These are phyloP conservation scores for Apoda limacodes DNA, from an alignment of 2,888 invertebrate species.

Conservation along the genomic window DNA sequence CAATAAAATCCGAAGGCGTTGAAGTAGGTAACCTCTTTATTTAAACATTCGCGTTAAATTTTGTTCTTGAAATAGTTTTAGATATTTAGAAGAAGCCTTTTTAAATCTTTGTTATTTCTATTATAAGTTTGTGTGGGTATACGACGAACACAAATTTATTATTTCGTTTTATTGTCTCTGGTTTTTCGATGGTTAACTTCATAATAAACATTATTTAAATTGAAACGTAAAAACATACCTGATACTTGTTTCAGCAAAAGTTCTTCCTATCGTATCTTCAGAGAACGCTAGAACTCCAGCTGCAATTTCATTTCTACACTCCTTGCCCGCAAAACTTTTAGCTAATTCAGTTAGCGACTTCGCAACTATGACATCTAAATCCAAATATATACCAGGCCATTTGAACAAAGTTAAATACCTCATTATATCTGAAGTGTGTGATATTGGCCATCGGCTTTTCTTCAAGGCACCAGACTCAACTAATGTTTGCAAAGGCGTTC, in stretches of 20 bases:
- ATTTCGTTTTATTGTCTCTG: neutral
- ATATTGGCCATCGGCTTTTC: constrained; percentile 64
- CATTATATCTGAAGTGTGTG: constrained; percentile 75
- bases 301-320: constrained; percentile 69
- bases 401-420: constrained; percentile 77
- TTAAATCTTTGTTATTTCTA: neutral
- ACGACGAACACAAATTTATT: neutral
- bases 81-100: constrained; percentile 41
- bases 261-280: constrained; percentile 27
- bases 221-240: constrained; percentile 23
- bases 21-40: no score
- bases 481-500: constrained; percentile 70
- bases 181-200: no score
- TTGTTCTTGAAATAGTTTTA: constrained; percentile 60
- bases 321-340: constrained; percentile 73
- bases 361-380: constrained; percentile 78
- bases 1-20: no score
- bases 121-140: no score
- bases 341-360: constrained; percentile 66
- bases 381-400: constrained; percentile 82
- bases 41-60: constrained; percentile 73
- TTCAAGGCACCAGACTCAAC: constrained; percentile 55
- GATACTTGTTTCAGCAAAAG: constrained; percentile 24
- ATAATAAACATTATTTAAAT: no score
- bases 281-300: constrained; percentile 76